Evolutionary conservation across 2,888 invertebrate species (phyloP), one percentile per base, ranked within the genome.

Genomic region (Malachius bipustulatus): DNA sequence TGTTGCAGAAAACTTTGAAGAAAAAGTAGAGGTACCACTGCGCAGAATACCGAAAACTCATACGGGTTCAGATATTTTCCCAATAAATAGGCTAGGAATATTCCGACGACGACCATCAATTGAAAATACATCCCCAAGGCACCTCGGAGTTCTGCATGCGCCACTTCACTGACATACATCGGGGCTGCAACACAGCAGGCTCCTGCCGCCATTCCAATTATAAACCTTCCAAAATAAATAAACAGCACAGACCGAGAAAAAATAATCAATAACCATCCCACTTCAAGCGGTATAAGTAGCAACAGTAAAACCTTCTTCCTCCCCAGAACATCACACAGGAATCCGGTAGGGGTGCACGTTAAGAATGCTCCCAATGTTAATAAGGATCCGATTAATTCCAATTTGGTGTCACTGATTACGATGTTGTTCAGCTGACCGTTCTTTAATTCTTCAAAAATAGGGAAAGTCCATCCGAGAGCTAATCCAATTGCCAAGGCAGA

Each of bases 91-190:
- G 79, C 70, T 41, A 82, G 69, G 1, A 90, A 67, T 38, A 93
- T 87, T 45, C 93, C 93, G 9, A 80, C 58, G 0, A 83, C 82
- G 37, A 91, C 67, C 73, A 85, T 80, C 16, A 94, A 62, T 56
- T 93, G 93, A 56, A 89, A 88, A 53, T 80, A 87, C 32, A 85
- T 82, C 3, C 90, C 91, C 0, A 93, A 63, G 0, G 77, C 73
- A 1, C 93, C 93, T 37, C 93, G 70, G 47, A 88, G 77, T 14
- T 78, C 74, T 47, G 78, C 82, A 47, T 88, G 80, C 0, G 89
- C 76, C 30, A 88, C 87, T 66, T 94, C 94, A 27, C 77, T 80
- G 3, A 79, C 81, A 55, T 87, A 89, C 42, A 89, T 73, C 0
- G 91, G 90, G 0, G 81, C 82, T 0, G 82, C 78, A 11, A 87